These are phyloP conservation scores for Peromyscus leucopus DNA, from an alignment of 2,113 vertebrate species.

Conservation along the genomic window DNA sequence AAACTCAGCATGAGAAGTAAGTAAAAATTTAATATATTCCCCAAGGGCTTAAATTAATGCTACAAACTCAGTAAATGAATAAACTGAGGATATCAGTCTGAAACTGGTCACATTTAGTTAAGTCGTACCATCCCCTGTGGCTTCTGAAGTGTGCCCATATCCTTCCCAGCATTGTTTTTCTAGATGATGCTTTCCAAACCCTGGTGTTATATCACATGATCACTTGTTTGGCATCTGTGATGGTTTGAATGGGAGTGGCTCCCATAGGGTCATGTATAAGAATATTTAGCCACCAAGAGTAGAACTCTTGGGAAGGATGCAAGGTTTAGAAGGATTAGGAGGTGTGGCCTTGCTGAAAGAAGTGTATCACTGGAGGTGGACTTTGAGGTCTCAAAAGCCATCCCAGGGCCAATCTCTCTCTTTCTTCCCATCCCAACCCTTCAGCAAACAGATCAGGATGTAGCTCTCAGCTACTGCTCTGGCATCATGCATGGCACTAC, in stretches of 20 bases:
- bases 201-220: neutral
- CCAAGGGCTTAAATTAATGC: conserved; percentile 54
- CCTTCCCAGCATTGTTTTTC: neutral
- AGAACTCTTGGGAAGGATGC: neutral
- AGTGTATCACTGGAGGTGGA: neutral
- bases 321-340: neutral
- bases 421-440: too few species aligned
- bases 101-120: conserved; percentile 69
- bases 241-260: neutral
- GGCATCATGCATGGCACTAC: neutral
- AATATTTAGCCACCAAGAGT: neutral
- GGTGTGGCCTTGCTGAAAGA: neutral
- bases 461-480: neutral
- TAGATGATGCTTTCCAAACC: neutral
- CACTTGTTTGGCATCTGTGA: neutral
- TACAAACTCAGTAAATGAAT: conserved; percentile 52
- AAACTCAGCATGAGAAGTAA: conserved; percentile 74
- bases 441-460: neutral
- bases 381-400: neutral
- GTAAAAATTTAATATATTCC: conserved; percentile 73
- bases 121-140: neutral
- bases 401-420: neutral
- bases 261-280: neutral
- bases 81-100: conserved; percentile 15
- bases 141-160: neutral